Base-by-base conservation (phyloP, 2,797 vertebrate species). In the Rhynchonycteris naso region DNA sequence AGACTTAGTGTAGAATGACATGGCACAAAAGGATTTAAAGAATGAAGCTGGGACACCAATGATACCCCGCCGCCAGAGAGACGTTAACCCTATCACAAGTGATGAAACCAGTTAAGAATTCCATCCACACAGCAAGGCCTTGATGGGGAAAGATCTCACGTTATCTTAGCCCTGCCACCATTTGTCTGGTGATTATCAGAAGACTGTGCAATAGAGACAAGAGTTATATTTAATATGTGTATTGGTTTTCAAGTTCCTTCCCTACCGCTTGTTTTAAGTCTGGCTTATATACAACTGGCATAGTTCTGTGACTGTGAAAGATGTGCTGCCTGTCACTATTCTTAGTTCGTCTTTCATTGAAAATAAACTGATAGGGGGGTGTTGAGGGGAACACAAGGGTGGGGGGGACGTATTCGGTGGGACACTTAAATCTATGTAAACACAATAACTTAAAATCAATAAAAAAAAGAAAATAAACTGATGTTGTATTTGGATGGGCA, bases 101-200 rank as follows among this genome's bases (percentile, higher is more conserved):
- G 95, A 97, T 83, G 95, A 96, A 92, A 94, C 90, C 72, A 81
- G 93, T 91, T 83, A 96, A 95, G 95, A 97, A 97, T 96, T 97
- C 82, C 88, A 93, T 86, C 69, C 47, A 56, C 61, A 95, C 50
- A 75, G 69, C 22, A 89, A 83, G 76, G 79, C 79, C 75, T 95
- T 66, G 56, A 76, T 82, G 74, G 88, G 69, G 61, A 85, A 72
- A 81, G 86, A 72, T 38, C 56, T 86, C 59, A 7, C 61, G 87
- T 91, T 76, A 93, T 88, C 85, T 95, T 85, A 94, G 78, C 59
- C 65, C 79, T 50, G 72, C 80, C 47, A 78, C 58, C 79, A 69
- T 63, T 78, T 94, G 93, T 92, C 91, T 95, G 92, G 93, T 95
- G 92, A 95, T 93, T 90, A 93, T 82, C 59, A 92, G 82, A 87